phyloP scores from a whole-genome alignment of 2,113 vertebrate species.

The Anoplopoma fimbria region DNA sequence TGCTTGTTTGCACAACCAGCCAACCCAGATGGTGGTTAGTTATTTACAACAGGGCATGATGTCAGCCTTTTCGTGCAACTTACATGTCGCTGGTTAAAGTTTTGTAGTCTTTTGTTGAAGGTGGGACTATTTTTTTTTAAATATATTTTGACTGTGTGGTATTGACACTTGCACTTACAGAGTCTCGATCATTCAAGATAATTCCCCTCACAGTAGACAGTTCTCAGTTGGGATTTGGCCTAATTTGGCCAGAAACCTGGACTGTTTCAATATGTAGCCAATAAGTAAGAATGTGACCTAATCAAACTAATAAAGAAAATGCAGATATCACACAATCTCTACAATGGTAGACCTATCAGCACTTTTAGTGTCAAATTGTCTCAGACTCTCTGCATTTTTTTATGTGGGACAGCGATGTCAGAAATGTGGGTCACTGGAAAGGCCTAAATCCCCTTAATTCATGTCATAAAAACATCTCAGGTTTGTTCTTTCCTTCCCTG shows the following conservation, averaged over 20 bases:
- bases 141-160: background rate
- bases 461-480: background rate
- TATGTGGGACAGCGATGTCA: background rate
- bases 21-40: conserved; percentile 52
- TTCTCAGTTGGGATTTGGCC: background rate
- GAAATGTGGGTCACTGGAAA: background rate
- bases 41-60: conserved; percentile 49
- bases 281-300: background rate
- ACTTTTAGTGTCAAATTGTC: background rate
- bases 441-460: background rate
- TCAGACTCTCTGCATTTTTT: background rate
- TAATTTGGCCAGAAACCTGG: background rate
- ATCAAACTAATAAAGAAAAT: background rate
- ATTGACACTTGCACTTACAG: background rate
- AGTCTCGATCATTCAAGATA: background rate
- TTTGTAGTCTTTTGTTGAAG: background rate
- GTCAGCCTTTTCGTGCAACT: background rate
- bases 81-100: background rate
- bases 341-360: background rate
- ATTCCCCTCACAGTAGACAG: background rate
- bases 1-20: conserved; percentile 50
- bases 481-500: background rate
- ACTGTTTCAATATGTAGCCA: background rate
- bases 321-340: background rate
- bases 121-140: background rate